Evolutionary conservation across 2,888 invertebrate species (phyloP), one percentile per base, ranked within the genome.

Genomic region (Parnassius orleans): DNA sequence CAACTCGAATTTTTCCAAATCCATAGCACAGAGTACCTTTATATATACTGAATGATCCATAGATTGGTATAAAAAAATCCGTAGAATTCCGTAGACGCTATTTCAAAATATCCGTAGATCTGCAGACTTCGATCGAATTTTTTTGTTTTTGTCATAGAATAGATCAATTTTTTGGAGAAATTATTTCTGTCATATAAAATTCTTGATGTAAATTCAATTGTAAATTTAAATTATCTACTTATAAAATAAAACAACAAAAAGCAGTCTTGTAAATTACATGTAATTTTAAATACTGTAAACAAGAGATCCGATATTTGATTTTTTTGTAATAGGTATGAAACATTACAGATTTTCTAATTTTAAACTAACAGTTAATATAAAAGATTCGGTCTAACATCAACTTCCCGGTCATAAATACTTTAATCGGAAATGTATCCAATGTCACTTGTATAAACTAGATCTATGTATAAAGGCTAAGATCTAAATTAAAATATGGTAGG

Each of bases 171-270:
- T n/a, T n/a, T n/a, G n/a, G n/a, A n/a, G n/a, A n/a, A n/a, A n/a
- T n/a, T n/a, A n/a, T n/a, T n/a, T n/a, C n/a, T n/a, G n/a, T n/a
- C n/a, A n/a, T n/a, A n/a, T n/a, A n/a, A n/a, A n/a, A n/a, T n/a
- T n/a, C n/a, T n/a, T n/a, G n/a, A n/a, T n/a, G n/a, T n/a, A n/a
- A n/a, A n/a, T n/a, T n/a, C n/a, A n/a, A n/a, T n/a, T n/a, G n/a
- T 3, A 7, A 7, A 33, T 33, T 33, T 33, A 7, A 7, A 7
- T 33, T 33, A 33, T 1, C 7, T 7, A 33, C 46, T 41, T 47
- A 46, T n/a, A 43, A 58, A 96, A 95, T 92, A 94, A 95, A 85
- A 94, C 95, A 65, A 79, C 69, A 65, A 61, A 72, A 80, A 79
- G 83, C 86, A 86, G 86, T 89, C 87, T 88, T 90, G 86, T 87